Base-by-base conservation (phyloP, 2,888 invertebrate species). In the Branchipolynoe longqiensis region DNA sequence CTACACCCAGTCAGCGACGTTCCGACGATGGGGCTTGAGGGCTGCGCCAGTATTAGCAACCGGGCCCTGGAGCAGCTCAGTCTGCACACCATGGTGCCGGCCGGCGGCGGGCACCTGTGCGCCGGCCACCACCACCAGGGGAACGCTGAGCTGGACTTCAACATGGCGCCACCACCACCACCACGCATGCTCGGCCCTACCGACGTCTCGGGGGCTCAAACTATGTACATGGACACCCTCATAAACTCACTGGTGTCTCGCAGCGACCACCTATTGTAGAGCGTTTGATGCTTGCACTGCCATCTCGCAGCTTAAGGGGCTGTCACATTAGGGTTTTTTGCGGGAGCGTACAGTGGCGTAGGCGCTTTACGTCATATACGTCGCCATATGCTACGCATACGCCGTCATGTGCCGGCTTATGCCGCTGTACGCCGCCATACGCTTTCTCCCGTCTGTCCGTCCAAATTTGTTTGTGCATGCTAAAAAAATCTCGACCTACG, bases 201-300 rank as follows among this genome's bases (percentile, higher is more conserved):
- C 41, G 78, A 78, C 31, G 48, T 28, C n/a, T 31, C 78, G 2
- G 48, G 28, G 31, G 12, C 48, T 3, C 54, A 41, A 33, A 54
- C 78, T 25, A 78, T 78, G 48, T 78, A 78, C 78, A 78, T 78
- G 78, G 78, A 78, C 54, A 48, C 78, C 18, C 25, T 78, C 31
- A 78, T 78, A 14, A 78, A 54, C 54, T 78, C 78, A n/a, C 78
- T 78, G 8, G 78, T 78, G 1, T 28, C 78, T 14, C 78, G 78
- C 18, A n/a, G 28, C 3, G 41, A 78, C 48, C 78, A 78, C 22
- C 48, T 12, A 31, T 18, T 78, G 25, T 78, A 78, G 28, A 62
- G 62, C 8, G 48, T 18, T 8, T 48, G 8, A 48, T 48, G 18
- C 48, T 48, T n/a, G n/a, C n/a, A n/a, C n/a, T n/a, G n/a, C n/a